Percentiles rank a stretch among this genome's conserved stretches.
Conservation (phyloP, 2,888 invertebrate species). For the Xanthia togata region DNA sequence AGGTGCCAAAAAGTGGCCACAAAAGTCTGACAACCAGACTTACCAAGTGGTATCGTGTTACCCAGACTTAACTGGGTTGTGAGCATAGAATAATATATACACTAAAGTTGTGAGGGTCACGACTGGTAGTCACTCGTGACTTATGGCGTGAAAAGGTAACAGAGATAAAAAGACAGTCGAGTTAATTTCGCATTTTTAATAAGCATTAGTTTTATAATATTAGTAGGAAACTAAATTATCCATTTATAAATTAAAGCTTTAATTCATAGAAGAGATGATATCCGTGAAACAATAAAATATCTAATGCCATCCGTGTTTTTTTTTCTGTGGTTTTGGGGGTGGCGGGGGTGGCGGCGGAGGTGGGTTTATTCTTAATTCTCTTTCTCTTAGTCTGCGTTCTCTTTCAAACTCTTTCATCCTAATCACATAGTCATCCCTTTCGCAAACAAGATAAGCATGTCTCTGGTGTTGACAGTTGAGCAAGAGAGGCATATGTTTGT, state of each 20-base stretch:
- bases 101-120: too few species aligned
- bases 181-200: neutral
- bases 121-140: too few species aligned
- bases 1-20: too few species aligned
- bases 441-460: constrained; percentile 93
- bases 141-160: too few species aligned
- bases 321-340: neutral
- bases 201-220: neutral
- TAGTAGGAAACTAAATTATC: neutral
- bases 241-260: constrained; percentile 6
- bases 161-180: neutral
- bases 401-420: constrained; percentile 86
- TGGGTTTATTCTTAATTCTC: constrained; percentile 74
- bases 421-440: constrained; percentile 94
- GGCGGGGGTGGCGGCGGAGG: neutral
- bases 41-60: neutral
- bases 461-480: constrained; percentile 93
- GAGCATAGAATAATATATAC: too few species aligned
- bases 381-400: constrained; percentile 78
- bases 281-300: neutral
- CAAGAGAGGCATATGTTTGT: constrained; percentile 92
- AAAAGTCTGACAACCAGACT: too few species aligned
- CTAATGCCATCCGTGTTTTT: constrained; percentile 2
- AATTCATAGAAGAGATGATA: neutral
- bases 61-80: neutral